Conservation (phyloP, 2,797 vertebrate species). For the Lophotriccus pileatus region DNA sequence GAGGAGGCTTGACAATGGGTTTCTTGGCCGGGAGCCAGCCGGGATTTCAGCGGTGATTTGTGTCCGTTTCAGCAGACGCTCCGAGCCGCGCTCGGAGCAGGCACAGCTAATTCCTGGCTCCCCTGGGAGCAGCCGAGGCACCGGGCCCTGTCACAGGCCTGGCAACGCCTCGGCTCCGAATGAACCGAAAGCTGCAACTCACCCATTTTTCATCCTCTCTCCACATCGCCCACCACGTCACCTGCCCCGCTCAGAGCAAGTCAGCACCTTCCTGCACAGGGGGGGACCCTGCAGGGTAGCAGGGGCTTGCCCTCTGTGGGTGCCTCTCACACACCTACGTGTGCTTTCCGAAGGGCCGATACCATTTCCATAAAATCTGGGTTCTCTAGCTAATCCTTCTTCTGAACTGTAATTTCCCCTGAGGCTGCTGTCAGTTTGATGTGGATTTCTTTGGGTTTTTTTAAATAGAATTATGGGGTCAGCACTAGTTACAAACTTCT, state of each 20-base stretch:
- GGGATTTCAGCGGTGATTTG: slow-evolving; percentile 34
- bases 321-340: background rate
- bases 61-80: slow-evolving; percentile 7
- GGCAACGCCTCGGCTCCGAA: slow-evolving; percentile 53
- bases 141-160: slow-evolving; percentile 66
- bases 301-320: background rate
- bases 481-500: slow-evolving; percentile 79
- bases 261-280: fast-evolving
- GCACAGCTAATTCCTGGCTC: slow-evolving; percentile 67
- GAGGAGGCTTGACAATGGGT: slow-evolving; percentile 20
- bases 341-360: background rate
- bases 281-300: background rate
- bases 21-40: background rate
- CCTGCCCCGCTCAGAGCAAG: background rate
- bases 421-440: slow-evolving; percentile 76
- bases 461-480: slow-evolving; percentile 82
- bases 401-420: slow-evolving; percentile 76
- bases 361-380: slow-evolving; percentile 70
- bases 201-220: slow-evolving; percentile 47
- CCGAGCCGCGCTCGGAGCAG: background rate
- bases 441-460: slow-evolving; percentile 78
- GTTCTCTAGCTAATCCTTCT: slow-evolving; percentile 74
- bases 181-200: slow-evolving; percentile 51
- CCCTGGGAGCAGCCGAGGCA: slow-evolving; percentile 56
- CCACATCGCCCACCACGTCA: background rate